Conservation (phyloP, 2,888 invertebrate genomes). For the Cataglyphis altisquamis region DNA sequence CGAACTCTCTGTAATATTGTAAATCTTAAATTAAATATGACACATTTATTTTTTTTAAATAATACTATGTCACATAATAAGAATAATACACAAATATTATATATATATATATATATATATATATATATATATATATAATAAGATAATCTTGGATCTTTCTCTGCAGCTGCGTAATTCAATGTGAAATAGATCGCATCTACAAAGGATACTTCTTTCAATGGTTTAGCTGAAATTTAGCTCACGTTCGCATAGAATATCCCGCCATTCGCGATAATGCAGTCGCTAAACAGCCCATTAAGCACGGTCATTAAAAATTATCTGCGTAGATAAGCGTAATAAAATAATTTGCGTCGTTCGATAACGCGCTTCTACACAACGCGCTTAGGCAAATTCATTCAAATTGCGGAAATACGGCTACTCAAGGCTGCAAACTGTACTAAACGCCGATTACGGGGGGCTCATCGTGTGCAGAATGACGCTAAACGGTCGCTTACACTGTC, state of each 20-base stretch:
- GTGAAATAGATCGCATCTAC: not conserved
- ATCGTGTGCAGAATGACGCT: slow-evolving; percentile 56
- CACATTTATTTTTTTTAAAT: not conserved
- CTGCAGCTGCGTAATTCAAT: not conserved
- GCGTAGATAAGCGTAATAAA: slow-evolving; percentile 66
- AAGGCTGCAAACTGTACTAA: slow-evolving; percentile 69
- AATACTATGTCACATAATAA: not conserved
- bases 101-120: not conserved
- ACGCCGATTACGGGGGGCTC: slow-evolving; percentile 59
- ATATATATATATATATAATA: not conserved
- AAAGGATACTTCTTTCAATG: not conserved
- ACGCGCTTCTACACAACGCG: slow-evolving; percentile 17
- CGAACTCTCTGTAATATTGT: not conserved
- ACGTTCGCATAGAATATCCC: slow-evolving; percentile 7
- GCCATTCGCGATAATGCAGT: slow-evolving; percentile 55
- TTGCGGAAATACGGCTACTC: slow-evolving; percentile 66
- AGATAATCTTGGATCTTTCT: not conserved
- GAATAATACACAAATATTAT: not conserved
- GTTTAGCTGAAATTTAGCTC: slow-evolving; percentile 13
- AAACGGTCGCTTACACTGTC: slow-evolving; percentile 56
- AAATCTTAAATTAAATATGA: not conserved
- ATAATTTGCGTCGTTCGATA: slow-evolving; percentile 56
- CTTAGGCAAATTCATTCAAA: slow-evolving; percentile 73
- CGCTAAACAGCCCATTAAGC: slow-evolving; percentile 61
- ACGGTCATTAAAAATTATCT: slow-evolving; percentile 66